Evolutionary conservation across 2,888 invertebrate species (phyloP).

Genomic region (Leucophora obtusa): DNA sequence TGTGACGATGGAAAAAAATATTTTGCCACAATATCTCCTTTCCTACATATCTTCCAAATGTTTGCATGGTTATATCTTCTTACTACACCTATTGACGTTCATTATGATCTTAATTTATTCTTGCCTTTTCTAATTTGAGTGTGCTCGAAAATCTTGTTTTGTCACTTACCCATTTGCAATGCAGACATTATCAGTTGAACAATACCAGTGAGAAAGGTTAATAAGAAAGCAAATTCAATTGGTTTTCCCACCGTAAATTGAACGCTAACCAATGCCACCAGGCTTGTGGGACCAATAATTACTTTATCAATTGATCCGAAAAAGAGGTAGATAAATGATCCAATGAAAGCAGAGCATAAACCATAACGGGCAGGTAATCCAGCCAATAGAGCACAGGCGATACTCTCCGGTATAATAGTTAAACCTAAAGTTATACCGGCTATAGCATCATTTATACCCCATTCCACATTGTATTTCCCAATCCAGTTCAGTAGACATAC

Average conservation of each 20-base stretch:
- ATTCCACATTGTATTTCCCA: slow-evolving; percentile 72
- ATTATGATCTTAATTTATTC: too few species aligned
- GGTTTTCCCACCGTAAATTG: slow-evolving; percentile 86
- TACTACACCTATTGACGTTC: too few species aligned
- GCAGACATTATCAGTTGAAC: slow-evolving; percentile 89
- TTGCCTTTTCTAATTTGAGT: too few species aligned
- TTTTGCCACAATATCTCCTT: too few species aligned
- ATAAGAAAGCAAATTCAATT: slow-evolving; percentile 85
- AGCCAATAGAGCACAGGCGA: slow-evolving; percentile 94
- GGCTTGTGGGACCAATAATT: slow-evolving; percentile 93
- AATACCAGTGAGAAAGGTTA: slow-evolving; percentile 88
- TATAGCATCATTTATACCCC: slow-evolving; percentile 87
- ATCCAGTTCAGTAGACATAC: slow-evolving; percentile 75
- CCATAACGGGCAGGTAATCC: slow-evolving; percentile 93
- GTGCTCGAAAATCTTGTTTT: too few species aligned
- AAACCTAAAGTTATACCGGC: slow-evolving; percentile 93
- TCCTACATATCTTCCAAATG: too few species aligned
- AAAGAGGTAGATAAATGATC: slow-evolving; percentile 90
- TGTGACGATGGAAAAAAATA: too few species aligned
- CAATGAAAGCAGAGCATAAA: slow-evolving; percentile 93
- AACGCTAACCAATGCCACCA: slow-evolving; percentile 87
- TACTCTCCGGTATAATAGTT: slow-evolving; percentile 95
- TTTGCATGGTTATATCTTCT: too few species aligned
- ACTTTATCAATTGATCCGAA: slow-evolving; percentile 90
- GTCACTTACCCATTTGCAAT: slow-evolving; percentile 84